phyloP scores from a whole-genome alignment of 2,797 vertebrate genomes.

The Bradypodion pumilum region DNA sequence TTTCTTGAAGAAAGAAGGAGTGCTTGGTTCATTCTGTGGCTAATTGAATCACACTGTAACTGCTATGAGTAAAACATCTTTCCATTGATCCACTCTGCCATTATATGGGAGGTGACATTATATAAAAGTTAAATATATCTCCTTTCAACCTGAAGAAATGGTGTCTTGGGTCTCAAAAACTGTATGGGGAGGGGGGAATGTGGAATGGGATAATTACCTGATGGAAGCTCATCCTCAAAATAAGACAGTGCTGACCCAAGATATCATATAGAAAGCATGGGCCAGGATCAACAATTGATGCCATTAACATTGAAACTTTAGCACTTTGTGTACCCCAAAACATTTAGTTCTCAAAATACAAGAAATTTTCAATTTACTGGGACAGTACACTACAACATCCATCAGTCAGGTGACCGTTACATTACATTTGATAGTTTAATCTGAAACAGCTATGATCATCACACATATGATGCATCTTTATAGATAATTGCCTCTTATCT shows the following conservation, averaged over 20 bases:
- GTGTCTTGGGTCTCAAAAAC: neutral
- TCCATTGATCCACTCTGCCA: neutral
- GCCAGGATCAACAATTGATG: neutral
- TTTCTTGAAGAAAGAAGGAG: neutral
- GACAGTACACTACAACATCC: neutral
- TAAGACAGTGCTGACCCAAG: neutral
- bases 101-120: neutral
- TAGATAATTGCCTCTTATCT: constrained; percentile 2
- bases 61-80: too few species aligned
- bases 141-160: neutral
- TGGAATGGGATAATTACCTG: neutral
- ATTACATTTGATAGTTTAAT: neutral
- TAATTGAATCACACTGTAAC: neutral
- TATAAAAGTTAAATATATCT: neutral
- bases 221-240: neutral
- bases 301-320: neutral
- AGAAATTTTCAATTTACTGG: neutral
- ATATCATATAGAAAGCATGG: too few species aligned
- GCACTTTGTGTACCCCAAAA: neutral
- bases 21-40: neutral
- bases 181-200: neutral
- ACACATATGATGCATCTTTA: neutral
- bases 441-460: neutral
- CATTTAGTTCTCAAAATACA: neutral
- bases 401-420: neutral